Conservation (phyloP, 2,113 vertebrate species). For the Anoura caudifer region DNA sequence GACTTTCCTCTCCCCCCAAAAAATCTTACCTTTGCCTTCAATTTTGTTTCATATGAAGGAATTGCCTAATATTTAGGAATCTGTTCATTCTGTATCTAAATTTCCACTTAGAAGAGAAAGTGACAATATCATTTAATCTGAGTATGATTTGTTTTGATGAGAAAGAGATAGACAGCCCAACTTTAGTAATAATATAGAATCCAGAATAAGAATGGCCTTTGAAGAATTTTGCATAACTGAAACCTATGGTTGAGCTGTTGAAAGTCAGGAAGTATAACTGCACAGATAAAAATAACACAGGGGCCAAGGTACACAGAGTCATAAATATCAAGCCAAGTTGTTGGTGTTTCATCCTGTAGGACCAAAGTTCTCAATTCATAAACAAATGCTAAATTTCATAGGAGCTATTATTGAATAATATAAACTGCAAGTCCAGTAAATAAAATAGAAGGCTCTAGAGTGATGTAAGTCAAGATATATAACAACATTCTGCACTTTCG, state of each 20-base stretch:
- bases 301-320: neutral
- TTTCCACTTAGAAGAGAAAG: neutral
- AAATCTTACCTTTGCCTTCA: neutral
- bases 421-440: neutral
- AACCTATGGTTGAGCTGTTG: neutral
- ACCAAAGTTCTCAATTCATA: neutral
- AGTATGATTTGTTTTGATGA: neutral
- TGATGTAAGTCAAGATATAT: neutral
- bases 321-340: neutral
- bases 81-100: neutral
- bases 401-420: neutral
- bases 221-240: neutral
- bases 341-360: neutral
- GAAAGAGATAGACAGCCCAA: neutral
- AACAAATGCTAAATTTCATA: neutral
- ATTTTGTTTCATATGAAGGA: neutral
- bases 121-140: neutral
- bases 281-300: neutral
- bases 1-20: neutral
- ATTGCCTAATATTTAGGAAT: neutral
- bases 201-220: neutral
- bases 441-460: neutral
- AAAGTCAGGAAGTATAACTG: neutral
- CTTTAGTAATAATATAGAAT: neutral
- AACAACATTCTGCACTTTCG: neutral